Base-by-base conservation (phyloP, 92 coral and sea anemone species). In the Galaxea fascicularis region DNA sequence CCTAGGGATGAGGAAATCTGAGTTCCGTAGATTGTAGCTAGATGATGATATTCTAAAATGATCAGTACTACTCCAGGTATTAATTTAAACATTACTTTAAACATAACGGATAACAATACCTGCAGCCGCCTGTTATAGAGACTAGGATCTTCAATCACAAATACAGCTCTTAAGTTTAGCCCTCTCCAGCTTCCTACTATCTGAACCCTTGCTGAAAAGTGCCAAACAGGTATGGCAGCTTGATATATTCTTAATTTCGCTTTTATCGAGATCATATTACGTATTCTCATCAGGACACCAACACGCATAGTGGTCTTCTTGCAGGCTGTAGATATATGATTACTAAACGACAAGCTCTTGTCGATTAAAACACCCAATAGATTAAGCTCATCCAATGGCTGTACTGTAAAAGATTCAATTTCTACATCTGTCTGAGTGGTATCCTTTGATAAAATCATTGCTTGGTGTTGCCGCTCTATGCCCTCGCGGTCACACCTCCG, bases 111-210 rank as follows among this genome's bases (percentile, higher is more conserved):
- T 53, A n/a, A 17, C 14, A 53, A 13, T 13, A 13, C 59, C 59
- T 53, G 78, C 27, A 82, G 41, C n/a, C 86, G 56, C 65, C 63
- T 69, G 17, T 82, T 70, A n/a, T 49, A 68, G 8, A 54, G 74
- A 68, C 65, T 8, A 53, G 59, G 15, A 53, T 53, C 59, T 53
- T 6, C 59, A 53, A 16, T 53, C 59, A 4, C 59, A 70, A 71
- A 71, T 54, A 84, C 82, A 35, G 88, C 88, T 60, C 82, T 59
- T 24, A 84, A 74, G 26, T 83, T 85, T 75, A 25, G 76, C 76
- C 57, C 76, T 59, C 59, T 85, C 89, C 13, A 85, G 83, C 74
- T 63, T 85, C 9, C 54, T 76, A 10, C 49, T 0, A 28, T 76
- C 84, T 16, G 74, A 39, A 13, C 30, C 64, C 49, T 58, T 76